Evolutionary conservation across 2,113 vertebrate genomes (phyloP), one percentile per base, ranked within the genome.

Genomic region (Aegotheles bennettii): DNA sequence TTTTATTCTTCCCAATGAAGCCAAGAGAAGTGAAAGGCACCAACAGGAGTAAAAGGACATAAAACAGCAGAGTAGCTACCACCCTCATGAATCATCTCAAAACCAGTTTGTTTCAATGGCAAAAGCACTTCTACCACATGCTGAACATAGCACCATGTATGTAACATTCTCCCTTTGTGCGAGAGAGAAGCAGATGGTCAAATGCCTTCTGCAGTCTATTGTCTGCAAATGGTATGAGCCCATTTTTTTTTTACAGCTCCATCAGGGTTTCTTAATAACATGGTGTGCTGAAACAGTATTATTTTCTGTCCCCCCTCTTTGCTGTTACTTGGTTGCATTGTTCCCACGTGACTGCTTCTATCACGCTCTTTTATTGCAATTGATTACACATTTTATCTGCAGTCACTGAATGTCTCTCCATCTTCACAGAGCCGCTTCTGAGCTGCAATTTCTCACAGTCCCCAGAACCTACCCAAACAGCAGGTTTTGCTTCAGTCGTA

Each of bases 191-290:
- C 94, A 95, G 87, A 95, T 91, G 78, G 73, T 83, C 78, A 79
- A 76, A 96, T 43, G 81, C 59, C 35, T 89, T 88, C 65, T 90
- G 74, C 50, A 93, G 63, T 25, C 84, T 70, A 77, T 88, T 94
- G 87, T 87, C 84, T 93, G 70, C 40, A 82, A 94, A 87, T 69
- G 40, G 18, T 53, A 82, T 1, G 4, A 82, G 81, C 63, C 70
- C 43, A 38, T 90, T 95, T 90, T 73, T 69, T n/a, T n/a, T n/a
- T 81, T 48, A 59, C 33, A 85, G 82, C 38, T 33, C 82, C 75
- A 73, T 65, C 59, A 91, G 59, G 61, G 40, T 7, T 94, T 50
- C 50, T 63, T 79, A 87, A 94, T 91, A 93, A 91, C 57, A 85
- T 12, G 12, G 61, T 76, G 38, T 83, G 48, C 31, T 67, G 36